phyloP scores from a whole-genome alignment of 2,113 vertebrate genomes.

The Leptodactylus fuscus region DNA sequence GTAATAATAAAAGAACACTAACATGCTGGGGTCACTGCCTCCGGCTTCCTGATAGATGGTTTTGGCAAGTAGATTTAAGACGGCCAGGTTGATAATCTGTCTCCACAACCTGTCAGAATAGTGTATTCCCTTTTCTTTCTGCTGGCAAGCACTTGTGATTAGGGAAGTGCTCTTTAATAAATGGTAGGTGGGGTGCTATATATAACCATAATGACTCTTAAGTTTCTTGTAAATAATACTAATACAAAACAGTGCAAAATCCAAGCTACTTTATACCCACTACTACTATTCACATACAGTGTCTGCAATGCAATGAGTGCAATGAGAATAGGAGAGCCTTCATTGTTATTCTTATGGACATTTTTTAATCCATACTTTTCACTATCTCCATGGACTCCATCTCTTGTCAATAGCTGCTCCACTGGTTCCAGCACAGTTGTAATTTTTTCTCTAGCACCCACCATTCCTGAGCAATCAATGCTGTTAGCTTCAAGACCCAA shows the following conservation, averaged over 20 bases:
- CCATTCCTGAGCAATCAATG: too few relatives aligned
- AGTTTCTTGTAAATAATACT: background rate
- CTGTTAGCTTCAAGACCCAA: too few relatives aligned
- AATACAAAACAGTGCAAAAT: background rate
- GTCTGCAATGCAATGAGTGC: too few relatives aligned
- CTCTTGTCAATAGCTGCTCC: too few relatives aligned
- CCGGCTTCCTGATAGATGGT: slow-evolving; percentile 34
- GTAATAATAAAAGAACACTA: slow-evolving; percentile 50
- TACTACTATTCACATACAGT: background rate
- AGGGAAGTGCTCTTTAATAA: slow-evolving; percentile 9
- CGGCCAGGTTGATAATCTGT: slow-evolving; percentile 23
- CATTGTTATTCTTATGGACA: too few relatives aligned
- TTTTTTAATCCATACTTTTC: too few relatives aligned
- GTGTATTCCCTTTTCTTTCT: slow-evolving; percentile 12
- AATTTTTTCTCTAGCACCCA: too few relatives aligned
- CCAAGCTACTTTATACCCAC: background rate
- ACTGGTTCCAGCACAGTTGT: too few relatives aligned
- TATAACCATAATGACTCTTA: background rate
- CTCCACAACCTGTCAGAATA: slow-evolving; percentile 28
- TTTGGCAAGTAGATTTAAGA: slow-evolving; percentile 47
- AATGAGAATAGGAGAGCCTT: too few relatives aligned
- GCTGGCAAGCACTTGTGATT: slow-evolving; percentile 10
- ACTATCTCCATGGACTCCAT: too few relatives aligned
- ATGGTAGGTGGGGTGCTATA: background rate
- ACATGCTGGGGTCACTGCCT: slow-evolving; percentile 45